phyloP scores from a whole-genome alignment of 2,113 vertebrate species.

The Epinephelus fuscoguttatus region DNA sequence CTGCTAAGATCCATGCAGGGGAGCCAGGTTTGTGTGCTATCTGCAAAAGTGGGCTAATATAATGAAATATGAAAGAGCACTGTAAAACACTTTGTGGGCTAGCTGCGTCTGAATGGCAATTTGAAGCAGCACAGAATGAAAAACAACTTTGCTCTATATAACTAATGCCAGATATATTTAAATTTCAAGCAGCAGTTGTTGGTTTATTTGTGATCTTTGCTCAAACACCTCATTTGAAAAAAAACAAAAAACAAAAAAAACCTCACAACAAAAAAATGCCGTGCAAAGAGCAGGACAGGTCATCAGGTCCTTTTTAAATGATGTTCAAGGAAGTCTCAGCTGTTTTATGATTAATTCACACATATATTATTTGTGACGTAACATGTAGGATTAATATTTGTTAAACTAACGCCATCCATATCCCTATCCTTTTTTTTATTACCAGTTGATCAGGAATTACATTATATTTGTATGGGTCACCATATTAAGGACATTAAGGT shows the following conservation, averaged over 20 bases:
- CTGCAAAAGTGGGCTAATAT: no score
- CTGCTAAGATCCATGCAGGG: no score
- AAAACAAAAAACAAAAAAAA: no score
- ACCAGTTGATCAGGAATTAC: background rate
- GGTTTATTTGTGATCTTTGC: background rate
- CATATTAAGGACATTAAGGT: background rate
- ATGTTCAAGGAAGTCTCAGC: background rate
- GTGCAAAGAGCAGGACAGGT: background rate
- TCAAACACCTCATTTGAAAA: background rate
- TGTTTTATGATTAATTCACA: background rate
- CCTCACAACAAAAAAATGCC: background rate
- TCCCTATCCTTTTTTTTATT: background rate
- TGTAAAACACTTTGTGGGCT: no score
- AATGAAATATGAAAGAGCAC: no score
- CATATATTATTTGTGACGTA: background rate
- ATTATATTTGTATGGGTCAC: background rate
- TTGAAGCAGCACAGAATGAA: no score
- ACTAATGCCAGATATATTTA: no score
- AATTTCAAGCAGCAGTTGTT: background rate
- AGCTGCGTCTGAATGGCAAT: no score
- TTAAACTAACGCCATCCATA: background rate
- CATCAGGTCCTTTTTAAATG: background rate
- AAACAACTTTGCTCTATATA: no score
- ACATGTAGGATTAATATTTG: background rate
- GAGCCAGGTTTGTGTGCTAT: no score